Evolutionary conservation across 2,113 vertebrate species (phyloP), one percentile per base, ranked within the genome.

Genomic region (Acrocephalus kingi): DNA sequence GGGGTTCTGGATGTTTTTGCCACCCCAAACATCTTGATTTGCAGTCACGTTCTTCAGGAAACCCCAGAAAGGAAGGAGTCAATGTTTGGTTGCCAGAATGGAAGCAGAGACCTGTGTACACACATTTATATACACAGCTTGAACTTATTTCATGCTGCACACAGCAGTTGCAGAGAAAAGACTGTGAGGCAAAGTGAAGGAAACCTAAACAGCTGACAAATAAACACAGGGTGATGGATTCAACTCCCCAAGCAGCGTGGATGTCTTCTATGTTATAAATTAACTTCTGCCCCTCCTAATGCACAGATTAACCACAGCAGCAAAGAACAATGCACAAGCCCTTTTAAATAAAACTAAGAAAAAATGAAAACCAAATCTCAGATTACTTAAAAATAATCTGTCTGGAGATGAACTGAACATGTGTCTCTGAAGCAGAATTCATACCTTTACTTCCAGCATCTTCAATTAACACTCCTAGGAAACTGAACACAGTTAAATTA

Each of bases 141-240:
- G 90, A 96, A 91, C 39, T 58, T 88, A 73, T 89, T 90, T 85
- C 55, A 24, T 22, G 13, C 91, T 93, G 82, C 49, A 87, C 78
- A 56, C 84, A 83, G 54, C 69, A 90, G 58, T 10, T 24, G 66
- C 82, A 94, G 63, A 79, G 81, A 61, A 91, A 68, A 85, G 71
- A 24, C 58, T 49, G 68, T 25, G 71, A 92, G 49, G 88, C 77
- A 49, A 41, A 87, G 74, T 15, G 77, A 93, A 68, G 13, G 68
- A 90, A 94, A 90, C 28, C 72, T 66, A 93, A 96, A 95, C 84
- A 96, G 81, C 89, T 87, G 80, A 94, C 80, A 94, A 96, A 96
- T 84, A 96, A 95, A 93, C 78, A 88, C 45, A 63, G 76, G 30
- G 13, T 76, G 78, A 83, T 86, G 75, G 87, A 95, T 90, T 73